Conservation (phyloP, 2,113 vertebrate species). For the Urocitellus parryii region DNA sequence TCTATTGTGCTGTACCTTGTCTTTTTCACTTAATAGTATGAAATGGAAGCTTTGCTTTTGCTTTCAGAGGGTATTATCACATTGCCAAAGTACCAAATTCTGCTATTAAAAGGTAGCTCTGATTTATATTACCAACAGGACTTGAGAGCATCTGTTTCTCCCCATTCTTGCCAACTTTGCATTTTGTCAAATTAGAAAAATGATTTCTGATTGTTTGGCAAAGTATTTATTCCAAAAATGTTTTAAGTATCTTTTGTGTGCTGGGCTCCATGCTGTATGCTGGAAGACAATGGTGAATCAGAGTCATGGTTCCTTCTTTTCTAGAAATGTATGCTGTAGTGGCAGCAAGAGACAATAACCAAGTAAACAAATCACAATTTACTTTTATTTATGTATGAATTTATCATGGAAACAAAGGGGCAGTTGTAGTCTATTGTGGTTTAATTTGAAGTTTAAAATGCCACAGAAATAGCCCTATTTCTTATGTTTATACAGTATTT, state of each 20-base stretch:
- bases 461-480: not conserved
- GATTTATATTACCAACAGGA: not conserved
- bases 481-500: not conserved
- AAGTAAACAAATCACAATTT: conserved; percentile 10
- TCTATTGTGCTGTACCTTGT: not conserved
- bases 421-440: not conserved
- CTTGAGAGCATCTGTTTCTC: not conserved
- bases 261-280: not conserved
- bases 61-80: not conserved
- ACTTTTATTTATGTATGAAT: not conserved
- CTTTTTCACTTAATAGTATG: conserved; percentile 7
- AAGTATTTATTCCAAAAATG: not conserved
- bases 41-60: not conserved
- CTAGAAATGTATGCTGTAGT: not conserved
- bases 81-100: not conserved
- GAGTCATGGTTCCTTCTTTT: not conserved
- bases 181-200: conserved; percentile 5
- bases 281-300: not conserved
- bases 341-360: not conserved
- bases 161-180: not conserved
- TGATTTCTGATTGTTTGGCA: not conserved
- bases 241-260: not conserved
- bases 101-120: not conserved
- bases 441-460: conserved; percentile 22
- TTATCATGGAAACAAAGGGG: conserved; percentile 8